Conservation (phyloP, 2,888 invertebrate genomes). For the Nymphalis urticae region DNA sequence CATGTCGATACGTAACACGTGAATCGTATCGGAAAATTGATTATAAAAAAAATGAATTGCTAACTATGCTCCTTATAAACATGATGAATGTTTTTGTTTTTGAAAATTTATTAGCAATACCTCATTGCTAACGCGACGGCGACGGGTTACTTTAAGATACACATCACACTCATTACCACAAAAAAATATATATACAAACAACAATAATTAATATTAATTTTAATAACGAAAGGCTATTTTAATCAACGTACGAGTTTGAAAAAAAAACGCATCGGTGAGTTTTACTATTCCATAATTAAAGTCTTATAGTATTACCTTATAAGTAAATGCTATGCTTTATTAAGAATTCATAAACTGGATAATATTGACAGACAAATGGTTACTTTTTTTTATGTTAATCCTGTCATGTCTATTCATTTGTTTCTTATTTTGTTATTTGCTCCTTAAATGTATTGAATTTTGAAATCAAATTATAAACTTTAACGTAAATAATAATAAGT, state of each 20-base stretch:
- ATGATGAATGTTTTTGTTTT: too few species aligned
- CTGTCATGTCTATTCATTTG: conserved; percentile 6
- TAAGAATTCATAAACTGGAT: conserved; percentile 19
- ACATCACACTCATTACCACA: too few species aligned
- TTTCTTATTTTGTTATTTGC: background rate
- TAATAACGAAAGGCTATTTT: conserved; percentile 10
- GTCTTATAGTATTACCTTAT: conserved; percentile 18
- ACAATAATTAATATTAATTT: conserved; percentile 9
- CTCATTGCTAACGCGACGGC: too few species aligned
- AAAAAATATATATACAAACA: background rate
- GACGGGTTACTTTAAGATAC: too few species aligned
- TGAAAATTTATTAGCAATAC: too few species aligned
- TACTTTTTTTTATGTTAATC: conserved; percentile 17
- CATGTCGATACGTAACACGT: too few species aligned
- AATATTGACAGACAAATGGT: conserved; percentile 21
- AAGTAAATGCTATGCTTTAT: conserved; percentile 21
- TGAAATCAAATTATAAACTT: background rate
- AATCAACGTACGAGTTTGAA: background rate
- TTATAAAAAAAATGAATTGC: too few species aligned
- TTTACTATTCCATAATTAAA: background rate
- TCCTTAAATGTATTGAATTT: too few species aligned
- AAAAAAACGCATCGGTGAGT: background rate
- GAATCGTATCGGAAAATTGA: too few species aligned
- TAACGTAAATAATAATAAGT: background rate
- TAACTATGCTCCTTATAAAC: too few species aligned